Evolutionary conservation across 2,797 vertebrate genomes (phyloP).

Genomic region (Todus mexicanus): DNA sequence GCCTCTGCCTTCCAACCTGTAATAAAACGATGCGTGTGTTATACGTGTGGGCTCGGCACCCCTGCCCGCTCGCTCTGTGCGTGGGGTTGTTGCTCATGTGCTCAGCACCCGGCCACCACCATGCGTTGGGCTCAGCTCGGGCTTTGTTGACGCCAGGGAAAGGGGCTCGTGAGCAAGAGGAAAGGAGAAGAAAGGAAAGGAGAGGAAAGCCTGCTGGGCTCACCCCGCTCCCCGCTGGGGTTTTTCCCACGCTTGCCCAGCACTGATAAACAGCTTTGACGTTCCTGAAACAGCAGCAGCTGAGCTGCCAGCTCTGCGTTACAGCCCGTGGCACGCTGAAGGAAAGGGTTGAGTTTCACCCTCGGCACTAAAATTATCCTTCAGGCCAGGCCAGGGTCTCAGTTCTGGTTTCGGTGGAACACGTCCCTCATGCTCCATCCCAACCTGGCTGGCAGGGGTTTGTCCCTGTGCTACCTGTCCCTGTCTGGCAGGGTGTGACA

Average conservation of each 20-base stretch:
- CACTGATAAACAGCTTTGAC: neutral
- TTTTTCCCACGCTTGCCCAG: neutral
- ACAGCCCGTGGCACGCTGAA: neutral
- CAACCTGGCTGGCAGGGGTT: neutral
- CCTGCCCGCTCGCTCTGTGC: rapidly evolving
- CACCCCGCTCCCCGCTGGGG: neutral
- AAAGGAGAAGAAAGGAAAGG: neutral
- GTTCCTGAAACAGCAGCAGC: neutral
- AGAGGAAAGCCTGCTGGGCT: neutral
- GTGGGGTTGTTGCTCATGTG: neutral
- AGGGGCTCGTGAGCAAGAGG: neutral
- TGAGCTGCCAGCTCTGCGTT: neutral
- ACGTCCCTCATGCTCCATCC: too few relatives aligned
- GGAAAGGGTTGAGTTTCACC: neutral
- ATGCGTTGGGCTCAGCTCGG: neutral
- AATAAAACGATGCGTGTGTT: neutral
- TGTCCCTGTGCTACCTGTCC: neutral
- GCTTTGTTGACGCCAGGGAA: neutral
- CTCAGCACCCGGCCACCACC: neutral
- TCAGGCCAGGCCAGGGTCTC: neutral
- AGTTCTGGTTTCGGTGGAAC: neutral
- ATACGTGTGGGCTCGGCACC: neutral
- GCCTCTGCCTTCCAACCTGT: rapidly evolving
- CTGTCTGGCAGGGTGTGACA: neutral
- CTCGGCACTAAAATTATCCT: constrained; percentile 27